Evolutionary conservation across 2,888 invertebrate genomes (phyloP), one percentile per base, ranked within the genome.

Genomic region (Galerucella calmariensis): DNA sequence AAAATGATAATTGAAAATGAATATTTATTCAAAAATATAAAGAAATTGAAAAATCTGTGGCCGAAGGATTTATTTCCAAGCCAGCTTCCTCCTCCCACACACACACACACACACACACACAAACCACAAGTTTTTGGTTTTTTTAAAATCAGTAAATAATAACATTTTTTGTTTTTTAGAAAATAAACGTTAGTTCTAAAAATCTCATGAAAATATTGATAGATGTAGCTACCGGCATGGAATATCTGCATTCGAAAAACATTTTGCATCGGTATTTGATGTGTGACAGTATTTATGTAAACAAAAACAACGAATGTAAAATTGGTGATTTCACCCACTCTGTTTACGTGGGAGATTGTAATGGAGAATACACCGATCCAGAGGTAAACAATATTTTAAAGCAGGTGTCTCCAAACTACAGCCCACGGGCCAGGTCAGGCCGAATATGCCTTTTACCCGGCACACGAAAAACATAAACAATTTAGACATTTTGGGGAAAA

Each of bases 201-300:
- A 51, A 61, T 8, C 5, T 72, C 1, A 44, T 72, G 1, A 44
- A 48, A 2, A 12, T 67, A 24, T 61, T 72, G n/a, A 20, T 61
- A 2, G 59, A 61, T 5, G 14, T 72, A 9, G 72, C 61, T 1
- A 24, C 61, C 2, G 62, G 59, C 4, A 68, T 73, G 72, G 68
- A 53, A n/a, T 68, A 73, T 27, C 6, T 73, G 4, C 48, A 67
- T 12, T 4, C 16, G 1, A 44, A 72, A 61, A 24, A 68, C 1
- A 56, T 63, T 11, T 41, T 73, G 24, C 56, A 63, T 8, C 27
- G 56, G 1, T 35, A 56, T 27, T 63, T 73, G 12, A 11, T 2
- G 8, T 62, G 51, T 1, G n/a, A 4, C 4, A 56, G 27, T 24
- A 24, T 68, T 5, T 67, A 62, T 14, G 51, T 73, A 12, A 51